These are phyloP conservation scores for Gymnocephalus cernua DNA, from an alignment of 2,113 vertebrate species.

Conservation along the genomic window DNA sequence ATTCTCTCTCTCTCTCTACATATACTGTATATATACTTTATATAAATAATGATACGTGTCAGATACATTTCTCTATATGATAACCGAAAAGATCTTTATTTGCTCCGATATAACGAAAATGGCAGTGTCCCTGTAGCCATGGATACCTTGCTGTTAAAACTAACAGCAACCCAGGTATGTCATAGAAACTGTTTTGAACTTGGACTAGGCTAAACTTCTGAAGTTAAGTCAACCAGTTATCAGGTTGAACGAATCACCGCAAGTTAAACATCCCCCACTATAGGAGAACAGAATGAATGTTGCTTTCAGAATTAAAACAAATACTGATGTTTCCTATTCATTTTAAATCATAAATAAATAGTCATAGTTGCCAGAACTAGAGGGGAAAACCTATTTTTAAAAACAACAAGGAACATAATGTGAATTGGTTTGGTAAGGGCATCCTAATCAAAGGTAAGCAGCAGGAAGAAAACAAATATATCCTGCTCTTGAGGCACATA, in stretches of 20 bases:
- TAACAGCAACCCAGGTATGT: neutral
- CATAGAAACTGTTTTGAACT: neutral
- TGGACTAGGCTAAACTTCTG: neutral
- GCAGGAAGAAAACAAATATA: neutral
- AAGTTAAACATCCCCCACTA: neutral
- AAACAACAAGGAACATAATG: neutral
- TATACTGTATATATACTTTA: no score
- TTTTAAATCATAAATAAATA: neutral
- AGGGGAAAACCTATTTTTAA: neutral
- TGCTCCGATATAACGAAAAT: neutral
- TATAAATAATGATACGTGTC: neutral
- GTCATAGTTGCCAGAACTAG: neutral
- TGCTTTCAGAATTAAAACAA: slow-evolving; percentile 1
- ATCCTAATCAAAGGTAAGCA: neutral
- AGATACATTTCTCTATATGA: neutral
- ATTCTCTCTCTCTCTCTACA: neutral
- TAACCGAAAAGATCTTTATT: neutral
- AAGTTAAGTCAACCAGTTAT: neutral
- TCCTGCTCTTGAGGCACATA: neutral
- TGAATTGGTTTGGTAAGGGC: neutral
- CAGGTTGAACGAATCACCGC: neutral
- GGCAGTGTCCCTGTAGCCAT: neutral
- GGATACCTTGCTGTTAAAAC: neutral
- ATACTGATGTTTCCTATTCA: neutral
- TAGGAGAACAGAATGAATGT: neutral